Conservation (phyloP, 2,113 vertebrate genomes). For the Scalopus aquaticus region DNA sequence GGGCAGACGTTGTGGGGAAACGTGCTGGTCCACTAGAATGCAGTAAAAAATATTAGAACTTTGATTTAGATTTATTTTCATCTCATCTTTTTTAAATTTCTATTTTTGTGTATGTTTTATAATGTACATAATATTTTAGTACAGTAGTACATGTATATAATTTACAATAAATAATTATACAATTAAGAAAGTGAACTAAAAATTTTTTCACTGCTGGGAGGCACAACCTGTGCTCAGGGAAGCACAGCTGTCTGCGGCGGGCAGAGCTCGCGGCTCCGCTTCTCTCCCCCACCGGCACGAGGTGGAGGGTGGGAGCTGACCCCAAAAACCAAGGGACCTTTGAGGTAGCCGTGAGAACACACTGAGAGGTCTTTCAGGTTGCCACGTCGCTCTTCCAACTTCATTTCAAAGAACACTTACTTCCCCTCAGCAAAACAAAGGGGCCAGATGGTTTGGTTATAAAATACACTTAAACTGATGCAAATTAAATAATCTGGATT, state of each 20-base stretch:
- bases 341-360: background rate
- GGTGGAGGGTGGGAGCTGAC: background rate
- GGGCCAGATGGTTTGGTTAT: conserved; percentile 52
- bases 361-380: background rate
- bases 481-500: conserved; percentile 49
- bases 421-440: conserved; percentile 61
- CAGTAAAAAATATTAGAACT: conserved; percentile 68
- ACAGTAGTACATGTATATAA: conserved; percentile 81
- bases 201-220: conserved; percentile 58
- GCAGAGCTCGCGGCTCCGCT: background rate
- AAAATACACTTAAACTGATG: conserved; percentile 56
- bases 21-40: conserved; percentile 23
- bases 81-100: conserved; percentile 75
- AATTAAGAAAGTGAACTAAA: conserved; percentile 76
- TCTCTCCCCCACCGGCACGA: background rate
- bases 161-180: conserved; percentile 82
- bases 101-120: conserved; percentile 79
- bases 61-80: conserved; percentile 79
- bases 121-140: conserved; percentile 79
- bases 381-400: conserved; percentile 24
- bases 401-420: conserved; percentile 54
- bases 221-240: conserved; percentile 45
- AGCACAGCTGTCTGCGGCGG: background rate
- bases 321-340: background rate
- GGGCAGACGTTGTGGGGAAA: background rate